Evolutionary conservation across 2,888 invertebrate genomes (phyloP), one percentile per base, ranked within the genome.

Genomic region (Crocallis elinguaria): DNA sequence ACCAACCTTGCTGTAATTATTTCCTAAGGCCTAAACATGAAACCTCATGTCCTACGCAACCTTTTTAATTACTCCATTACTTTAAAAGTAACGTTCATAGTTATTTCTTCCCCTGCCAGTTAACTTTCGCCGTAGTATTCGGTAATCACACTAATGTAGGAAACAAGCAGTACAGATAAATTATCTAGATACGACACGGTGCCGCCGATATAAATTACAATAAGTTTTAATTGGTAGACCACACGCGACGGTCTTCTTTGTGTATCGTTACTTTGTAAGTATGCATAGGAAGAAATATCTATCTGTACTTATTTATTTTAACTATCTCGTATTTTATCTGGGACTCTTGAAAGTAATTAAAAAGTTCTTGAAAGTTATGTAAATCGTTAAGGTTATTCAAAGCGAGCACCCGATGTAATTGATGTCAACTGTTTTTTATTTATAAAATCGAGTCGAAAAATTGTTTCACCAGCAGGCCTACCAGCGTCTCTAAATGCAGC

Each of bases 221-320:
- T 71, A 70, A 73, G 73, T 73, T 84, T 86, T 87, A 86, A 88
- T 84, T 82, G 81, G 76, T 61, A 68, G 88, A 86, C 89, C 89
- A 89, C 89, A 88, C 88, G 83, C 86, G 75, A 71, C 63, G 64
- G 53, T 49, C 48, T 44, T 42, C 49, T 46, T 38, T 50, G 12
- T 52, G 11, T 49, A 50, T 37, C 46, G 37, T 61, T 54, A 38
- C 45, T 49, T 46, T 49, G 30, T 49, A 37, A 13, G 42, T 14
- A 35, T 11, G 14, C 11, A 38, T 4, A 17, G 3, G 52, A 49
- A 56, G 56, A 62, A 62, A 60, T 62, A 70, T 66, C 60, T 52
- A 23, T 16, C 17, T 39, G 4, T 45, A 25, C 41, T 23, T 52
- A 46, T 53, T 38, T 42, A 27, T 46, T 46, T 39, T 6, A n/a